Percentiles rank a stretch among this genome's conserved stretches.
phyloP scores from a whole-genome alignment of 1,140 invertebrate species.

The Pogonognathellus flavescens region DNA sequence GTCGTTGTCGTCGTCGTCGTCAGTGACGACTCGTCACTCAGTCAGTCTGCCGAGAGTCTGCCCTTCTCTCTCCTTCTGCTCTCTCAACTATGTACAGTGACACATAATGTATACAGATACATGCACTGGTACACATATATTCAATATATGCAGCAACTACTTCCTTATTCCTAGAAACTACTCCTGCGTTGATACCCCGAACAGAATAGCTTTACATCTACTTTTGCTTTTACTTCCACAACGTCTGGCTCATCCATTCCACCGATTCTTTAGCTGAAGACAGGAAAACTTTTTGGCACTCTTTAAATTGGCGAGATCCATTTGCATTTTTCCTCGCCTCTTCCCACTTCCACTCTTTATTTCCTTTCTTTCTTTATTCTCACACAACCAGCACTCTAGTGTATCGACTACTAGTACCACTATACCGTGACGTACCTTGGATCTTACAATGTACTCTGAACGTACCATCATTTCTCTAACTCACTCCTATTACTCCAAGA shows the following conservation, averaged over 20 bases:
- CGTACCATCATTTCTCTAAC: not conserved
- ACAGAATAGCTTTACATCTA: constrained; percentile 41
- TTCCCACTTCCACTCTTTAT: constrained; percentile 25
- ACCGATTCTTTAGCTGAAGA: constrained; percentile 36
- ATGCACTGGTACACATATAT: not conserved
- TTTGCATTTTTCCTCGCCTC: constrained; percentile 65
- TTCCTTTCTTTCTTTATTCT: constrained; percentile 36
- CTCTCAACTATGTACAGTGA: not conserved
- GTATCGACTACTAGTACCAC: no score
- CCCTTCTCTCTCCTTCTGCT: not conserved
- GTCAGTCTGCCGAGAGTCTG: not conserved
- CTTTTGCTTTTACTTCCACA: constrained; percentile 41
- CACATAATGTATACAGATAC: not conserved
- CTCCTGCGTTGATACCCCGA: constrained; percentile 7
- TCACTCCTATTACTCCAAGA: constrained; percentile 1
- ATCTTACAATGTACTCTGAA: not conserved
- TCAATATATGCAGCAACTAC: not conserved
- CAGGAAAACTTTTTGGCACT: constrained; percentile 65
- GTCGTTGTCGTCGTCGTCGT: no score
- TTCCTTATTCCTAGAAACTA: not conserved
- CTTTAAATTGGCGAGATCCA: constrained; percentile 66
- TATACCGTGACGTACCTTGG: no score
- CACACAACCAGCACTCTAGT: not conserved
- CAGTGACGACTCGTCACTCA: constrained; percentile 1
- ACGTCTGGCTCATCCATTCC: constrained; percentile 39